Evolutionary conservation across 2,113 vertebrate species (phyloP).

Genomic region (Cebus imitator): DNA sequence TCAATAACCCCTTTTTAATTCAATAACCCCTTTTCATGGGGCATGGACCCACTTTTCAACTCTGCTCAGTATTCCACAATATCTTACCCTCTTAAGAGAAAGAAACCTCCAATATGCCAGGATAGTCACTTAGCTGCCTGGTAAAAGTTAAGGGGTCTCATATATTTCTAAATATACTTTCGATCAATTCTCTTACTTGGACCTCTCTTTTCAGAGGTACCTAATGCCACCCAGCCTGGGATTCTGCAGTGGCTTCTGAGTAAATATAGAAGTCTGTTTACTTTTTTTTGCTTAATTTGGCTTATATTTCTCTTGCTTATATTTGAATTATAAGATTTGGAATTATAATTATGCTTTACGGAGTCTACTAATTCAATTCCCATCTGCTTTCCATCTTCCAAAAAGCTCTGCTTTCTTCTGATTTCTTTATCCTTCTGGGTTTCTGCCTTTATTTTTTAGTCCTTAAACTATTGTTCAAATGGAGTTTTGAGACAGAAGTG

Average conservation of each 20-base stretch:
- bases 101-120: not conserved
- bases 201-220: not conserved
- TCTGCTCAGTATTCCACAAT: not conserved
- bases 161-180: conserved; percentile 6
- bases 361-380: conserved; percentile 2
- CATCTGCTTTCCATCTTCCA: conserved; percentile 51
- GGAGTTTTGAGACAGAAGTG: not conserved
- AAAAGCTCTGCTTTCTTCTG: conserved; percentile 18
- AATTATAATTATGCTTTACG: not conserved
- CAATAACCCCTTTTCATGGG: not conserved
- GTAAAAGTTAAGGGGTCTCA: not conserved
- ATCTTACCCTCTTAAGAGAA: not conserved
- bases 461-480: not conserved
- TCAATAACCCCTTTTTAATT: not conserved
- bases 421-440: conserved; percentile 20
- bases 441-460: conserved; percentile 4
- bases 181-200: not conserved
- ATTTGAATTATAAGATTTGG: conserved; percentile 7
- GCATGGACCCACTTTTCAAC: not conserved
- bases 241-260: not conserved
- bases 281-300: not conserved
- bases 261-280: too few species aligned
- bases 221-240: not conserved
- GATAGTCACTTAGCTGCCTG: not conserved
- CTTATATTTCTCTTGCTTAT: not conserved